These are phyloP conservation scores for Aramus guarauna DNA, from an alignment of 2,113 vertebrate species.

Conservation along the genomic window DNA sequence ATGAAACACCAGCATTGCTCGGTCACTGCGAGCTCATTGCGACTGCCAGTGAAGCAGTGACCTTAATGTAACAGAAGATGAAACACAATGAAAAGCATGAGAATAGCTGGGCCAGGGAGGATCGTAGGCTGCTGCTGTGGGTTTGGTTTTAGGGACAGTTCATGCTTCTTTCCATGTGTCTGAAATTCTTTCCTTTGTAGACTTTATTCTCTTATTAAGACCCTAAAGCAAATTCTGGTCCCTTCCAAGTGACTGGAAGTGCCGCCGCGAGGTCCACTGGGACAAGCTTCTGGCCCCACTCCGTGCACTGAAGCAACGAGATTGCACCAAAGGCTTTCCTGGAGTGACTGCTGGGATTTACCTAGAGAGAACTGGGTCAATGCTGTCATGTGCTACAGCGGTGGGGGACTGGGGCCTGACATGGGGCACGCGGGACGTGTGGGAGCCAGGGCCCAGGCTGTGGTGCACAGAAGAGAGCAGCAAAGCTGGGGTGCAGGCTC, in stretches of 20 bases:
- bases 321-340: background rate
- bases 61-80: background rate
- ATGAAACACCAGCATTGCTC: background rate
- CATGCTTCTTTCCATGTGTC: background rate
- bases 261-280: background rate
- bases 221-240: background rate
- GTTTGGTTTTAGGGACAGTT: background rate
- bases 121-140: background rate
- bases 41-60: background rate
- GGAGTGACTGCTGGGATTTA: background rate
- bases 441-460: background rate
- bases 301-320: background rate
- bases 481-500: background rate
- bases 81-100: background rate
- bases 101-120: background rate
- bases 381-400: background rate
- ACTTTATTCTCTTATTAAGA: background rate
- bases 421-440: rapidly evolving
- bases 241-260: background rate
- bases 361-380: background rate
- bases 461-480: background rate
- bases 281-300: background rate
- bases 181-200: background rate
- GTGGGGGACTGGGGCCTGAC: background rate
- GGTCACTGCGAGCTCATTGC: rapidly evolving